Conservation (phyloP, 2,113 vertebrate species). For the Trematocara stigmaticum region DNA sequence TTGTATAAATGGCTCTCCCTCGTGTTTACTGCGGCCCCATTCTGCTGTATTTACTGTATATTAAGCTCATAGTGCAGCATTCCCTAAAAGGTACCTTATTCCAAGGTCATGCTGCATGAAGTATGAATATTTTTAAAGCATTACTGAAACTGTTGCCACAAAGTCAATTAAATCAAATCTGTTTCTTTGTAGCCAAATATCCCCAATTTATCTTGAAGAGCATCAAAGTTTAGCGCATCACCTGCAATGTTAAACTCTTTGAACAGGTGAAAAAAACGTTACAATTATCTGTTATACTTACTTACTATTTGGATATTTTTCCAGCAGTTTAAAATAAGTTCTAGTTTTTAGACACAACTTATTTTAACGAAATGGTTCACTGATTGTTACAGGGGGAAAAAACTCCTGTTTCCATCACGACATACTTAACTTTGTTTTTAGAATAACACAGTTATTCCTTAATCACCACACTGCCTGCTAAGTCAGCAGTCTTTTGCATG, state of each 20-base stretch:
- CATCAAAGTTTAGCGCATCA: background rate
- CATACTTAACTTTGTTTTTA: background rate
- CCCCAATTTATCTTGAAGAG: background rate
- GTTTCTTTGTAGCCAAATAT: background rate
- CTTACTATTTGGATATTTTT: background rate
- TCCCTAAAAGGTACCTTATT: background rate
- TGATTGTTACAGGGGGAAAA: background rate
- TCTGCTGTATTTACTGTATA: constrained; percentile 10
- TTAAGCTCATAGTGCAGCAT: background rate
- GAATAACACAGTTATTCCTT: background rate
- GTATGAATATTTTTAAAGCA: background rate
- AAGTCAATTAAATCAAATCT: background rate
- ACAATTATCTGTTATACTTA: background rate
- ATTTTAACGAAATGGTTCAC: background rate
- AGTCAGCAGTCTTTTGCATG: background rate
- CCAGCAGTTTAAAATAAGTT: background rate
- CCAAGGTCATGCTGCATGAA: background rate
- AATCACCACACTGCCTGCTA: background rate
- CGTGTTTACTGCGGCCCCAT: background rate
- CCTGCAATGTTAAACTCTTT: background rate
- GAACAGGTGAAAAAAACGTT: rapidly evolving
- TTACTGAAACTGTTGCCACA: background rate
- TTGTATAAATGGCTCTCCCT: background rate
- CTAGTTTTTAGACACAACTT: background rate
- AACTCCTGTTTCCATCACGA: background rate